A percentile compares a stretch with the other conserved stretches of the same genome.
These are phyloP conservation scores for Zootoca vivipara DNA, from an alignment of 2,113 vertebrate species.

Conservation along the genomic window DNA sequence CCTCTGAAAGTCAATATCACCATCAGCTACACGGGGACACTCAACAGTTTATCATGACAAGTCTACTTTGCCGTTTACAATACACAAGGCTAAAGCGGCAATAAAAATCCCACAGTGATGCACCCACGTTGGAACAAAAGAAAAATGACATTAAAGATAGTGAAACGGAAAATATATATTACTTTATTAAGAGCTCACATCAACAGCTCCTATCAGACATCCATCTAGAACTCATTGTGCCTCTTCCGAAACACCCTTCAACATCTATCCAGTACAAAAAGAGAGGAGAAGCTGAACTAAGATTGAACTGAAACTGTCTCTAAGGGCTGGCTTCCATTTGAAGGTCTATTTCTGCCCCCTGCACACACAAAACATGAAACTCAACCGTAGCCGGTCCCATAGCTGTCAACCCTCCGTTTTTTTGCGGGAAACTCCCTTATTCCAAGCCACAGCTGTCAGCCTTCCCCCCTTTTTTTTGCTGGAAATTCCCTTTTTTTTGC, in stretches of 20 bases:
- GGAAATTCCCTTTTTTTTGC: too few relatives aligned
- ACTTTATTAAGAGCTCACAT: slow-evolving; percentile 31
- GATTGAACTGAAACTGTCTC: not conserved
- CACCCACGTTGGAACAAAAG: not conserved
- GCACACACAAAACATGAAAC: too few relatives aligned
- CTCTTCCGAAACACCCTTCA: not conserved
- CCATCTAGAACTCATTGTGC: not conserved
- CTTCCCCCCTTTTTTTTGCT: too few relatives aligned
- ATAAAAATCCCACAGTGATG: slow-evolving; percentile 2
- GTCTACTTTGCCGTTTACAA: not conserved
- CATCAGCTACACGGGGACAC: not conserved
- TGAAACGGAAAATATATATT: not conserved
- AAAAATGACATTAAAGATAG: slow-evolving; percentile 8
- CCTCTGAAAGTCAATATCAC: slow-evolving; percentile 25
- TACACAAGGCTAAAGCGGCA: slow-evolving; percentile 18
- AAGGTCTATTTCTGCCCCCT: not conserved
- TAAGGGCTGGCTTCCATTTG: not conserved
- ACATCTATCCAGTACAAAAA: not conserved
- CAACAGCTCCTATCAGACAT: not conserved
- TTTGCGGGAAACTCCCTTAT: too few relatives aligned
- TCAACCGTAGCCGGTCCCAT: too few relatives aligned
- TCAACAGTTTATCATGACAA: not conserved
- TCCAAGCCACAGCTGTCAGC: too few relatives aligned
- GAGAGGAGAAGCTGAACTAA: not conserved
- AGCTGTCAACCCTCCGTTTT: too few relatives aligned